Base-by-base conservation (phyloP, 2,113 vertebrate species). In the Dicerorhinus sumatrensis region DNA sequence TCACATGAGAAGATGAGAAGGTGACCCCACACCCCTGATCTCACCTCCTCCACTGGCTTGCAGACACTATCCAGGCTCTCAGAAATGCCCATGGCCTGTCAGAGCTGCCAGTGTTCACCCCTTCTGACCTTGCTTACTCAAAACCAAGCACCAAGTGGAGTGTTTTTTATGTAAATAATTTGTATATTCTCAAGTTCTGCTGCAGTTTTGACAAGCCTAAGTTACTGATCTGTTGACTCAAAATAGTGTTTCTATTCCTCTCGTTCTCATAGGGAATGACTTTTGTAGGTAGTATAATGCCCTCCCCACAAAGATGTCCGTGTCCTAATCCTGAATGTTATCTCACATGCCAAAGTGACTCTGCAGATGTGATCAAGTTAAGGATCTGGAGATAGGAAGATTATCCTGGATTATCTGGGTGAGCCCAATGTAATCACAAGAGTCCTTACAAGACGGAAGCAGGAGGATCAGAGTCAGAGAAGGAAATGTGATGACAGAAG, bases 141-240 rank as follows among this genome's bases (percentile, higher is more conserved):
- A 88, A 90, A 20, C 20, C n/a, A 95, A 82, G 29, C 5, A 81
- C 51, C 33, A 92, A 51, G 17, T 69, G 21, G 72, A 88, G 20
- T 36, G 17, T 70, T n/a, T 92, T 72, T 89, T 31, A 86, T 83
- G 12, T 79, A 56, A 96, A 77, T 85, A 58, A 86, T 79, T 20
- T 91, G 20, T 81, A 5, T 67, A 23, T 86, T 89, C 42, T 92
- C 51, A n/a, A 63, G 36, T 88, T 96, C 67, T 73, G 25, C 56
- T 67, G 73, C 14, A 60, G 39, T 89, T 89, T 82, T 90, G 36
- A 18, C 63, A 94, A 9, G 20, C 5, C 9, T 27, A 92, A 63
- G 9, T 75, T 97, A 63, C 65, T 85, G 48, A 91, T 81, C 46
- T 42, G n/a, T 16, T 89, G 48, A 82, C 33, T 93, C 21, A 65